Conservation (phyloP, 1,140 invertebrate species). For the Leptonema lineaticorne region DNA sequence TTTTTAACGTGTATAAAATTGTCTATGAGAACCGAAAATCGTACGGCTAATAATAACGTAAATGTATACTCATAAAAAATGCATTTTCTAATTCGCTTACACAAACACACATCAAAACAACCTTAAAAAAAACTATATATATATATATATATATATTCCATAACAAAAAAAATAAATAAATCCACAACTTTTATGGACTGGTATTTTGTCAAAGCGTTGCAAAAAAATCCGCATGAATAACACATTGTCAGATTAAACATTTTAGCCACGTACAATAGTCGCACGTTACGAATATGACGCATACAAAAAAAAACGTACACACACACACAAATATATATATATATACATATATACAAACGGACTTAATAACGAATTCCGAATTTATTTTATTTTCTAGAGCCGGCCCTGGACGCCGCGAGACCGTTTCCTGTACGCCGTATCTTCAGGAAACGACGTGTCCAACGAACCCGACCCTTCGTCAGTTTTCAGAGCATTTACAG, state of each 20-base stretch:
- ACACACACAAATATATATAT: neutral
- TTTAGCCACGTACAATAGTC: constrained; percentile 6
- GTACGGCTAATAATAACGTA: too few relatives aligned
- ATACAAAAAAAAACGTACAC: neutral
- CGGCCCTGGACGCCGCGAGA: neutral
- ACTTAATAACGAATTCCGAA: constrained; percentile 24
- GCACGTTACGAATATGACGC: neutral
- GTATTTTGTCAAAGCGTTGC: neutral
- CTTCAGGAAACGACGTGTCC: constrained; percentile 28
- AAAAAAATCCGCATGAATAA: constrained; percentile 11
- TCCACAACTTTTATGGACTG: too few relatives aligned
- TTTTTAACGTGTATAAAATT: too few relatives aligned
- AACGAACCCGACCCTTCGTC: neutral
- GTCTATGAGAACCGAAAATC: too few relatives aligned
- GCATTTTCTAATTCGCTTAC: too few relatives aligned
- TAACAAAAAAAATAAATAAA: neutral
- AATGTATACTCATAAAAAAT: too few relatives aligned
- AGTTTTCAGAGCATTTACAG: too few relatives aligned
- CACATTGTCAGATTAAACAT: neutral
- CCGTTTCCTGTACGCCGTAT: constrained; percentile 21
- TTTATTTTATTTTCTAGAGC: constrained; percentile 1
- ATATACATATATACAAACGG: neutral
- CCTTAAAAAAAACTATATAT: too few relatives aligned
- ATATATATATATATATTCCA: neutral
- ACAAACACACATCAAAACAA: too few relatives aligned